A percentile compares a stretch with the other conserved stretches of the same genome.
phyloP scores from a whole-genome alignment of 64 coral and sea anemone species.

The Stichodactyla helianthus region DNA sequence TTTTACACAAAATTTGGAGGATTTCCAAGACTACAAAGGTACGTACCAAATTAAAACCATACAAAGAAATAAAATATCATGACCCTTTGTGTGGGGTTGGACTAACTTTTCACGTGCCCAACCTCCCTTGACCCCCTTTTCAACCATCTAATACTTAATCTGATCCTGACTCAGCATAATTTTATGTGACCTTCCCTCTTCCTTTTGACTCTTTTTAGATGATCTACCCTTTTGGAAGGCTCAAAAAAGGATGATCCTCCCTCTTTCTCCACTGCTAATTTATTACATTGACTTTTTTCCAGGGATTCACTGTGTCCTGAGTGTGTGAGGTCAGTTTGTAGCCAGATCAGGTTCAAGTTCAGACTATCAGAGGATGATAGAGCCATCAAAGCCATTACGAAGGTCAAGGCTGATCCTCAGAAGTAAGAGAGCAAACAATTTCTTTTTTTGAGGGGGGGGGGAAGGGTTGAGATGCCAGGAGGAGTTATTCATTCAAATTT shows the following conservation, averaged over 20 bases:
- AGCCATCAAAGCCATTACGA: slow-evolving; percentile 40
- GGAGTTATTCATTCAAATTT: too few relatives aligned
- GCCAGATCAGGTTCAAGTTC: slow-evolving; percentile 65
- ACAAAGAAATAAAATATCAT: too few relatives aligned
- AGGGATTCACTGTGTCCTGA: slow-evolving; percentile 87
- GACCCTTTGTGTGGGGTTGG: too few relatives aligned
- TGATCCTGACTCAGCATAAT: too few relatives aligned
- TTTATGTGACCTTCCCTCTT: not conserved
- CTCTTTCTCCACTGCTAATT: not conserved
- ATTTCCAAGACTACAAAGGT: slow-evolving; percentile 85
- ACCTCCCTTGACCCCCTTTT: too few relatives aligned
- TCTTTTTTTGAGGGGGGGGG: too few relatives aligned
- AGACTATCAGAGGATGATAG: slow-evolving; percentile 75
- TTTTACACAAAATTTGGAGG: slow-evolving; percentile 76
- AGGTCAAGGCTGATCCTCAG: slow-evolving; percentile 2
- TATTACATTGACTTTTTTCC: not conserved
- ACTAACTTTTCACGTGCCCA: too few relatives aligned
- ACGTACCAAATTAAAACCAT: not conserved
- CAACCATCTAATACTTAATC: too few relatives aligned
- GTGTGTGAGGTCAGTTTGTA: slow-evolving; percentile 71
- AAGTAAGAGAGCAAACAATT: not conserved
- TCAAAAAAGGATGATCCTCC: too few relatives aligned
- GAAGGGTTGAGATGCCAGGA: too few relatives aligned
- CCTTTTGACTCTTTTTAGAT: not conserved
- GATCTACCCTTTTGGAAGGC: too few relatives aligned